Evolutionary conservation across 2,797 vertebrate genomes (phyloP).

Genomic region (Gallinago solitaria): DNA sequence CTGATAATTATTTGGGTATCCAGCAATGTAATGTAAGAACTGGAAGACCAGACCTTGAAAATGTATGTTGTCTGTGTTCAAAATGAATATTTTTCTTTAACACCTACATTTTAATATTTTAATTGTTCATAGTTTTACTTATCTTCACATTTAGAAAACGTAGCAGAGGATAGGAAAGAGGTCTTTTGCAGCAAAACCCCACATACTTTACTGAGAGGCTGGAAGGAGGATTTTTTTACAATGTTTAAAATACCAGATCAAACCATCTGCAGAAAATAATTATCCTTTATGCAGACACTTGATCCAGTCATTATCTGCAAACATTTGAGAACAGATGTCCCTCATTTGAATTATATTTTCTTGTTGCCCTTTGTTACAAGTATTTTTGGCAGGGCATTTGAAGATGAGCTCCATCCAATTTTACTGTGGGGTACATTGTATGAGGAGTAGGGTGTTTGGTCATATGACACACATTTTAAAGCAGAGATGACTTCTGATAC

Average conservation of each 20-base stretch:
- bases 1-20: not conserved
- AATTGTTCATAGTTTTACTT: not conserved
- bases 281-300: conserved; percentile 62
- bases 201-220: not conserved
- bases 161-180: not conserved
- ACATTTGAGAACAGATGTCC: conserved; percentile 72
- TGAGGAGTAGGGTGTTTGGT: conserved; percentile 16
- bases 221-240: not conserved
- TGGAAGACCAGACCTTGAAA: not conserved
- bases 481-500: conserved; percentile 49
- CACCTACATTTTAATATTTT: not conserved
- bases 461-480: conserved; percentile 55
- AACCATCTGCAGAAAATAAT: conserved; percentile 74
- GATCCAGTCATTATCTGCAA: conserved; percentile 69
- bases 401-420: conserved; percentile 49
- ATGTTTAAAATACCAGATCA: conserved; percentile 40
- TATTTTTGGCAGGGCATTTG: conserved; percentile 56
- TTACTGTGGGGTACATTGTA: conserved; percentile 47
- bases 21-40: not conserved
- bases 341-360: conserved; percentile 72
- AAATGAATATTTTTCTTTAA: not conserved
- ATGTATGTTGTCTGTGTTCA: not conserved
- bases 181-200: not conserved
- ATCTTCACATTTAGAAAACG: not conserved
- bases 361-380: conserved; percentile 60